Evolutionary conservation across 2,113 vertebrate species (phyloP), one percentile per base, ranked within the genome.

Genomic region (Pao palembangensis): DNA sequence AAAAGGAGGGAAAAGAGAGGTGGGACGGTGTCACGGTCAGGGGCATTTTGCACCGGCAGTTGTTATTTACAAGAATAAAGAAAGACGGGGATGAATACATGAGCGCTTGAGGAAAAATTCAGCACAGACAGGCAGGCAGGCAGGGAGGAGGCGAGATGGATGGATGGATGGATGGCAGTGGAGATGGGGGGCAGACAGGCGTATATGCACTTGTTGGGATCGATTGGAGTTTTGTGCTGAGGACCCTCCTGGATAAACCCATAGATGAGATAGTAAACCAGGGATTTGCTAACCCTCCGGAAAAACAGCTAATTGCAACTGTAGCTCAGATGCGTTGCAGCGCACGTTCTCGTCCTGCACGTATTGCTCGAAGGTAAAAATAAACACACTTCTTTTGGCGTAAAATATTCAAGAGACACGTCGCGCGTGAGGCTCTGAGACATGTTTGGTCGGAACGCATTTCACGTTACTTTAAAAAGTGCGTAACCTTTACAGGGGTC

Each of bases 181-280:
- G 73, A 69, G 66, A 73, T 65, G 64, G 73, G 64, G 49, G 65
- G 74, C 74, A 85, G 79, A 74, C 79, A 76, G 81, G 71, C 28
- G 16, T 54, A 58, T 71, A 57, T 59, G 10, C 34, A 8, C 34
- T 64, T 78, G 79, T n/a, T 78, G 82, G 79, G 80, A 66, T 61
- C 60, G 73, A 75, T 76, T 59, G 61, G 73, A 81, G 79, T 80
- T 71, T 82, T 85, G 69, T 82, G 76, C 82, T 85, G 80, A 84
- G 75, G 73, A 77, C 69, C 71, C 49, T 69, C 73, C 61, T 54
- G 48, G 31, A 77, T 64, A 58, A 78, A 73, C 42, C 58, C 59
- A 38, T 14, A 49, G 8, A 61, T 69, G 52, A 69, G 46, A 63
- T 67, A 50, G 67, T 65, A 52, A 60, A 28, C 2, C 17, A 21